Evolutionary conservation across 2,888 invertebrate species (phyloP).

Genomic region (Trichogramma dendrolimi): DNA sequence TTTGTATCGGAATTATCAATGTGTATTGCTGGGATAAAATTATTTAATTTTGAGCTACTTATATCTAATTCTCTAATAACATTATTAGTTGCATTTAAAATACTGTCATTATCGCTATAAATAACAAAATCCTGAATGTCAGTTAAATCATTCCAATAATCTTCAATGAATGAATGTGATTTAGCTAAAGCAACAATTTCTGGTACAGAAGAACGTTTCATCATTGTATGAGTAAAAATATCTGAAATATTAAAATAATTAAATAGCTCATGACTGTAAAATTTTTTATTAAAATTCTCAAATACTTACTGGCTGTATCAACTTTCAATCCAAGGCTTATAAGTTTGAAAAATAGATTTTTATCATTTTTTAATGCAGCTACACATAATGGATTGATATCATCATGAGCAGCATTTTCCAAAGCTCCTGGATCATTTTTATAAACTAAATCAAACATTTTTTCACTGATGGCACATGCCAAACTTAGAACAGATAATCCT

Average conservation of each 20-base stretch:
- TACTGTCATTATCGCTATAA: not conserved
- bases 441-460: constrained; percentile 43
- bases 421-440: constrained; percentile 37
- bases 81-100: not conserved
- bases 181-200: constrained; percentile 41
- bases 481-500: constrained; percentile 43
- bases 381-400: constrained; percentile 45
- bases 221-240: constrained; percentile 43
- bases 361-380: constrained; percentile 46
- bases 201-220: constrained; percentile 39
- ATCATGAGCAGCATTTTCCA: constrained; percentile 37
- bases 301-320: constrained; percentile 38
- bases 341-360: constrained; percentile 40
- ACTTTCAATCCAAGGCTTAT: constrained; percentile 38
- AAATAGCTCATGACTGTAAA: not conserved
- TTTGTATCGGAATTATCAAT: not conserved
- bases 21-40: constrained; percentile 13
- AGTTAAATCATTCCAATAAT: constrained; percentile 43
- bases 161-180: constrained; percentile 30
- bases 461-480: constrained; percentile 41
- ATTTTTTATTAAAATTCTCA: not conserved
- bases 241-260: constrained; percentile 28
- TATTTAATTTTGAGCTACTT: not conserved
- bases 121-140: constrained; percentile 29
- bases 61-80: not conserved